A percentile compares a stretch with the other conserved stretches of the same genome.
phyloP scores from a whole-genome alignment of 2,113 vertebrate species.

The Nycticorax nycticorax region DNA sequence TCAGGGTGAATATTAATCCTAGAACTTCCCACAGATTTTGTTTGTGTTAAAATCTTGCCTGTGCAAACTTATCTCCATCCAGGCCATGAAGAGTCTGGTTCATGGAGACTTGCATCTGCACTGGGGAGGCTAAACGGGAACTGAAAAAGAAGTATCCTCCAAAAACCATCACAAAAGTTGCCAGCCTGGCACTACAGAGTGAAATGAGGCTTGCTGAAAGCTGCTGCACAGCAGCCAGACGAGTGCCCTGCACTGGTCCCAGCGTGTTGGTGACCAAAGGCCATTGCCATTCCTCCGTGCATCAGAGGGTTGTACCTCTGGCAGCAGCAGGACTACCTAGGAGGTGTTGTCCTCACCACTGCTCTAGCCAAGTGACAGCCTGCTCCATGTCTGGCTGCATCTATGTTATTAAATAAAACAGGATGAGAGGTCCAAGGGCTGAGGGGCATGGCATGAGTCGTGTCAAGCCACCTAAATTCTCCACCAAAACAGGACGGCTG shows the following conservation, averaged over 20 bases:
- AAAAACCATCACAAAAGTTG: background rate
- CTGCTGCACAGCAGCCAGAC: background rate
- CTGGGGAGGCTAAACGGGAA: background rate
- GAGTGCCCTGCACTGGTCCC: background rate
- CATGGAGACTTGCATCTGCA: background rate
- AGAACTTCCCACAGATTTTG: background rate
- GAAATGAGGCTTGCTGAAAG: background rate
- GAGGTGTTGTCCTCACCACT: background rate
- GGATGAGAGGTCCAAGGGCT: background rate
- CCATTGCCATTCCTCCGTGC: accelerated
- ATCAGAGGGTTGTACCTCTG: background rate
- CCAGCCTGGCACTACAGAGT: background rate
- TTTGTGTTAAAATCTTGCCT: background rate
- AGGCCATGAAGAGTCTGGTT: background rate
- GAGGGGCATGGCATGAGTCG: background rate
- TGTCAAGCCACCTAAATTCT: background rate
- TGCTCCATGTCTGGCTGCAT: background rate
- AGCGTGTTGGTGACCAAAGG: background rate
- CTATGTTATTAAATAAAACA: background rate
- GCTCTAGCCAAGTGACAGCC: background rate
- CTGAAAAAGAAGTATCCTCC: background rate
- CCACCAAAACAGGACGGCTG: background rate
- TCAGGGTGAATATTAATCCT: background rate
- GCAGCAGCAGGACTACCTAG: background rate
- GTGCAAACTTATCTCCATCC: background rate